Conservation (phyloP, 1,140 invertebrate species). For the Drosophila novamexicana region DNA sequence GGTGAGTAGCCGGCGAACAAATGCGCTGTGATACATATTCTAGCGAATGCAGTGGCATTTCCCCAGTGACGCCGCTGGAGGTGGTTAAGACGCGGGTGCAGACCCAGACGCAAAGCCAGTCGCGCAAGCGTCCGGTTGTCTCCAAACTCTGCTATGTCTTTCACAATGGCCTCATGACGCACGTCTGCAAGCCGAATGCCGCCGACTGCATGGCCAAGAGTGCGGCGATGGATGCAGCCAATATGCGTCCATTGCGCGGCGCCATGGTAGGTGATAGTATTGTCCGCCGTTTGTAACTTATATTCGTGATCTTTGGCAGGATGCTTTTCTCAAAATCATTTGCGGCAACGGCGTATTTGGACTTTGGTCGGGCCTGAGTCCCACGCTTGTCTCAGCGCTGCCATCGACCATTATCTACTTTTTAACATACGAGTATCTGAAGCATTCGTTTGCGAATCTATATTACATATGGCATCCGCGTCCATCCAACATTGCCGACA, state of each 20-base stretch:
- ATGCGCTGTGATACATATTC: no score
- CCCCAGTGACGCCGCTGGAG: constrained; percentile 97
- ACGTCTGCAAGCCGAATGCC: constrained; percentile 90
- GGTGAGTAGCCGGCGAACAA: constrained; percentile 86
- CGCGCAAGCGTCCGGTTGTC: constrained; percentile 94
- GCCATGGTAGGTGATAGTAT: constrained; percentile 89
- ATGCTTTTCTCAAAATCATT: constrained; percentile 97
- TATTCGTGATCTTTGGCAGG: constrained; percentile 86
- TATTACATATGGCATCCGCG: constrained; percentile 86
- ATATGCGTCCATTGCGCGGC: constrained; percentile 93
- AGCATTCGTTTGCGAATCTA: constrained; percentile 86
- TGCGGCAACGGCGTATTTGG: constrained; percentile 94
- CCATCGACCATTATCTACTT: constrained; percentile 99
- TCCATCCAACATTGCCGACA: not conserved
- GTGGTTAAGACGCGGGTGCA: constrained; percentile 99
- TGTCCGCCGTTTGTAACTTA: no score
- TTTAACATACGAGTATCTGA: constrained; percentile 97
- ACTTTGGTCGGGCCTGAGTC: constrained; percentile 98
- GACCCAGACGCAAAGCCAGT: constrained; percentile 93
- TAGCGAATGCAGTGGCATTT: not conserved
- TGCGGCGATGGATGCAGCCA: constrained; percentile 82
- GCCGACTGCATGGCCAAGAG: constrained; percentile 86
- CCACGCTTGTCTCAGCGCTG: constrained; percentile 96
- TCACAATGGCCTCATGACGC: constrained; percentile 99
- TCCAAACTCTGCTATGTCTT: constrained; percentile 97